A percentile compares a stretch with the other conserved stretches of the same genome.
These are phyloP conservation scores for Emydura subglobosa DNA, from an alignment of 2,113 vertebrate species.

Conservation along the genomic window DNA sequence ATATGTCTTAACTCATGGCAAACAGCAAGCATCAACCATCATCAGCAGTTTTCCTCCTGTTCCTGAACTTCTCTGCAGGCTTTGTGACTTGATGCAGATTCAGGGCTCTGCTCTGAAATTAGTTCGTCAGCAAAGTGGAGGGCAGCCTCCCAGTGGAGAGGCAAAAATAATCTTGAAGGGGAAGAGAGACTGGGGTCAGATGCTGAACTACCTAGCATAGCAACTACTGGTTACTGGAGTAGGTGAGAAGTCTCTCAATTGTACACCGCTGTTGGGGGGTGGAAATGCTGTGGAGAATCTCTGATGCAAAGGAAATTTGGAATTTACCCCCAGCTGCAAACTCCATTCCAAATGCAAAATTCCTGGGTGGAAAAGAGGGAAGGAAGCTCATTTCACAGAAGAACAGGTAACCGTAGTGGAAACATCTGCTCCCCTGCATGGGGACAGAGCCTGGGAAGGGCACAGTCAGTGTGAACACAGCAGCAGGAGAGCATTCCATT, in stretches of 20 bases:
- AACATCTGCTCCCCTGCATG: conserved; percentile 14
- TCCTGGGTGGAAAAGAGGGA: background rate
- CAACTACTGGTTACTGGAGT: background rate
- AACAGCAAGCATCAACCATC: accelerated
- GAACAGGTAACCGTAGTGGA: background rate
- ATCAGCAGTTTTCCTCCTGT: background rate
- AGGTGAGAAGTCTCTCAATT: background rate
- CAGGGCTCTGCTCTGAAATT: background rate
- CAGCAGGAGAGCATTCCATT: background rate
- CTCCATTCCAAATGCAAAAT: background rate
- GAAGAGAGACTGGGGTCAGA: background rate
- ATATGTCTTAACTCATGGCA: background rate
- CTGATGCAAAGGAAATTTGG: background rate
- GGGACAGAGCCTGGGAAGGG: background rate
- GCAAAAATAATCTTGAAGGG: background rate
- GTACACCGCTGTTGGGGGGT: background rate
- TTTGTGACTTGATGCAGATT: background rate
- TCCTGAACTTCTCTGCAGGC: background rate
- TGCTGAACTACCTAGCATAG: background rate
- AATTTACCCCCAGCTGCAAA: background rate
- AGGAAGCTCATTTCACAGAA: background rate
- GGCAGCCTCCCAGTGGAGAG: background rate
- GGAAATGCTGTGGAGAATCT: background rate
- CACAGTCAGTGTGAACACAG: background rate
- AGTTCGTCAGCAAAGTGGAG: background rate